Percentiles rank a stretch among this genome's conserved stretches.
Conservation (phyloP, 2,797 vertebrate species). For the Acrossocheilus fasciatus region DNA sequence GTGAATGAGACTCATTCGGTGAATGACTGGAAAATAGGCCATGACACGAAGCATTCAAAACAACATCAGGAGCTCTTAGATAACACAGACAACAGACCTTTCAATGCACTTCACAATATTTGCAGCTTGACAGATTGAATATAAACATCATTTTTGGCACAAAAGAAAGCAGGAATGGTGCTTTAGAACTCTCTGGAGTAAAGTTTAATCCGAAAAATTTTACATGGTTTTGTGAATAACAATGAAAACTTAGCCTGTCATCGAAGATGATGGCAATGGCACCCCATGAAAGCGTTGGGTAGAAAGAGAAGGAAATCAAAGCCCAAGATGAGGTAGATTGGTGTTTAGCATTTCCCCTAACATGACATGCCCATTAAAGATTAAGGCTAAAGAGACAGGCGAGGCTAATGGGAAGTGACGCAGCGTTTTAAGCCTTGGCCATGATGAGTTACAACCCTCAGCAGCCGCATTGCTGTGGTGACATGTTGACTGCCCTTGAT, state of each 20-base stretch:
- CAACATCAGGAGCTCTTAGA: conserved; percentile 38
- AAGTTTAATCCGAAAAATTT: conserved; percentile 6
- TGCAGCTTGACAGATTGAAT: conserved; percentile 36
- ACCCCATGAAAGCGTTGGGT: conserved; percentile 17
- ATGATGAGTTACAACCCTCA: conserved; percentile 52
- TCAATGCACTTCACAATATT: conserved; percentile 43
- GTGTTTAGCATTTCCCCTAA: conserved; percentile 54
- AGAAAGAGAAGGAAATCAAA: conserved; percentile 51
- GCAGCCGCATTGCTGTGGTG: conserved; percentile 30
- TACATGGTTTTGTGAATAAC: conserved; percentile 45
- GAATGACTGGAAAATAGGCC: conserved; percentile 52
- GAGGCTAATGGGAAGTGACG: conserved; percentile 59
- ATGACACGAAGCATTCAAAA: conserved; percentile 36
- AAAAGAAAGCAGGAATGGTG: not conserved
- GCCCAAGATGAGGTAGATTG: conserved; percentile 48
- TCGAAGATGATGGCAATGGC: not conserved
- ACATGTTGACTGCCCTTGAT: conserved; percentile 52
- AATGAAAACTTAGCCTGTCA: conserved; percentile 41
- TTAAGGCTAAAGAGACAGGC: conserved; percentile 57
- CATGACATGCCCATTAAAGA: conserved; percentile 62
- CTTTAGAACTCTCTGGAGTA: conserved; percentile 38
- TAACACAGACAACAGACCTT: conserved; percentile 38
- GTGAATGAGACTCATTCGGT: conserved; percentile 44
- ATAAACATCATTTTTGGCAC: conserved; percentile 19
- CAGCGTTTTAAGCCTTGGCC: conserved; percentile 41